These are phyloP conservation scores for Xyliphius kryptos DNA, from an alignment of 2,113 vertebrate species.

Conservation along the genomic window DNA sequence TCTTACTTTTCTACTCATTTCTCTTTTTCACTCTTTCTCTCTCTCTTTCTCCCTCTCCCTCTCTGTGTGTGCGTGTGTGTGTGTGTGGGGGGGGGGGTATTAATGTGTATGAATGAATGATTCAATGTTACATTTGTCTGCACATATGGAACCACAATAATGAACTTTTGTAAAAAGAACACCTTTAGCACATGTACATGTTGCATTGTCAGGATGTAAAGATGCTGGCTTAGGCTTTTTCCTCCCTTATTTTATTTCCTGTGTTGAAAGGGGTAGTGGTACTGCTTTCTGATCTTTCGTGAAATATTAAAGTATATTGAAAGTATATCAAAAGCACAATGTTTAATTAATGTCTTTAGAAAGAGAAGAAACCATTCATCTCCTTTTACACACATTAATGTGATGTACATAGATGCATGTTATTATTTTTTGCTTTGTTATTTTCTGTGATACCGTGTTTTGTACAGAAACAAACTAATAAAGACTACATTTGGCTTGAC, in stretches of 20 bases:
- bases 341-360: slow-evolving; percentile 68
- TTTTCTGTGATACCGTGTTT: slow-evolving; percentile 67
- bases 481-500: slow-evolving; percentile 75
- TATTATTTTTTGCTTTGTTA: slow-evolving; percentile 36
- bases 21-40: no score
- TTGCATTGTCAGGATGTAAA: slow-evolving; percentile 41
- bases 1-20: no score
- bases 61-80: no score
- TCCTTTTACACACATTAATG: slow-evolving; percentile 50
- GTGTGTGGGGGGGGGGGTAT: no score
- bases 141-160: no score
- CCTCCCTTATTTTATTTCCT: slow-evolving; percentile 21
- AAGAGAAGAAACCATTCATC: slow-evolving; percentile 33
- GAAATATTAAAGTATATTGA: slow-evolving; percentile 71
- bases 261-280: slow-evolving; percentile 59
- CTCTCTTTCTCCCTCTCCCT: no score
- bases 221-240: slow-evolving; percentile 46
- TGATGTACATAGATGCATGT: slow-evolving; percentile 74
- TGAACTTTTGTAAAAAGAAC: no score
- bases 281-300: slow-evolving; percentile 60
- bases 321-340: slow-evolving; percentile 76
- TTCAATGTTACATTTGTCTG: no score
- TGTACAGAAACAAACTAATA: slow-evolving; percentile 76
- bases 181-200: neutral
- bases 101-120: no score